Percentiles rank a stretch among this genome's conserved stretches.
phyloP scores from a whole-genome alignment of 1,140 invertebrate genomes.

The Heliothis subflexa region DNA sequence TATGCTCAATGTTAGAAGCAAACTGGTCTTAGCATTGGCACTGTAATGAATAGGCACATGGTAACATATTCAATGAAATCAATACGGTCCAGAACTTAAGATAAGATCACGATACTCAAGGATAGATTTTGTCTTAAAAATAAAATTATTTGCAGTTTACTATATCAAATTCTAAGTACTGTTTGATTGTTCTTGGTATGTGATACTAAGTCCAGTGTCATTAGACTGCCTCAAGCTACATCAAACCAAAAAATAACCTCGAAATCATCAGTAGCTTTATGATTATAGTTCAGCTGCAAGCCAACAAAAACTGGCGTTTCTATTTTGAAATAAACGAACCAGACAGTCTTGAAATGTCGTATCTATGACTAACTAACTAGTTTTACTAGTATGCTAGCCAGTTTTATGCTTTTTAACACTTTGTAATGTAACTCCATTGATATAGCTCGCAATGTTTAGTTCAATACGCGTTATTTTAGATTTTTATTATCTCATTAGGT shows the following conservation, averaged over 20 bases:
- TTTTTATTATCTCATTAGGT: not conserved
- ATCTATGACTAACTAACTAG: conserved; percentile 43
- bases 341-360: conserved; percentile 44
- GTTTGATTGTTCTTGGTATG: too few species aligned
- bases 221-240: not conserved
- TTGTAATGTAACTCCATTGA: conserved; percentile 27
- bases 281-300: conserved; percentile 18
- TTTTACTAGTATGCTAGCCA: conserved; percentile 12
- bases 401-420: conserved; percentile 34
- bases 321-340: conserved; percentile 37
- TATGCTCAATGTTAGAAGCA: conserved; percentile 1
- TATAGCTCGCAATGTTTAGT: not conserved
- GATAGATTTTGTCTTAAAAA: too few species aligned
- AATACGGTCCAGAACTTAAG: not conserved
- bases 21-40: conserved; percentile 12
- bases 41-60: not conserved
- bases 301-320: conserved; percentile 27
- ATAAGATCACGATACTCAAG: too few species aligned
- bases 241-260: conserved; percentile 4
- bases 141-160: too few species aligned
- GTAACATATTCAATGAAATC: conserved; percentile 13
- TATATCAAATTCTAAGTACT: too few species aligned
- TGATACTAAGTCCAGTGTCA: not conserved
- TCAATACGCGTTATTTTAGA: not conserved
- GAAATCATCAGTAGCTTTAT: conserved; percentile 5